Evolutionary conservation across 2,888 invertebrate species (phyloP).

Genomic region (Stenchaetothrips biformis): DNA sequence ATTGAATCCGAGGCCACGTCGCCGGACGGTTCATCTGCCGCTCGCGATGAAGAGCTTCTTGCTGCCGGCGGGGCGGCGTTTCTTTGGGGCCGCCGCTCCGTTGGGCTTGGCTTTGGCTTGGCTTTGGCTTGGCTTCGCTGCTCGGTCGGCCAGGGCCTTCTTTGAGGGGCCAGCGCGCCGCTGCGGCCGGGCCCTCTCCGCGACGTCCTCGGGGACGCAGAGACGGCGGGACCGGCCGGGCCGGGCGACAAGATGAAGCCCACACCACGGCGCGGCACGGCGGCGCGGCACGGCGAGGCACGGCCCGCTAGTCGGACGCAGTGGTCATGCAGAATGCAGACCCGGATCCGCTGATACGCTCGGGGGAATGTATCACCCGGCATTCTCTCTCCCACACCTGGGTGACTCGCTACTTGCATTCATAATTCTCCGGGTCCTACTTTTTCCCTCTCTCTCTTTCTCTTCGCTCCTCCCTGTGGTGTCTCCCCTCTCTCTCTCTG

Average conservation of each 20-base stretch:
- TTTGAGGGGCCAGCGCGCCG: background rate
- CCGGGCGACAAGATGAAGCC: background rate
- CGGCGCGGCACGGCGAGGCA: no score
- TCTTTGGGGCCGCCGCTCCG: no score
- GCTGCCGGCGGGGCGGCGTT: no score
- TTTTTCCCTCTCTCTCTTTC: background rate
- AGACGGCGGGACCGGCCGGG: background rate
- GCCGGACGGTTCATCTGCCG: no score
- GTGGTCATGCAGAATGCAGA: conserved; percentile 6
- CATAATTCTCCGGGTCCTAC: background rate
- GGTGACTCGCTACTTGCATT: background rate
- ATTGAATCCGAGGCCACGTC: no score
- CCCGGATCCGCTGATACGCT: background rate
- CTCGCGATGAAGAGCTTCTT: no score
- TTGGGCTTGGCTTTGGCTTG: no score
- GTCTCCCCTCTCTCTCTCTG: background rate
- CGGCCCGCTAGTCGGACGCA: background rate
- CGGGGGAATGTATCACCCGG: conserved; percentile 11
- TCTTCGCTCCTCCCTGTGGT: background rate
- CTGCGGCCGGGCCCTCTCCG: background rate
- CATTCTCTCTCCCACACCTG: background rate
- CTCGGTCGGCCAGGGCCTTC: no score
- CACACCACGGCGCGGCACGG: background rate
- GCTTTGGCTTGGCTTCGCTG: no score
- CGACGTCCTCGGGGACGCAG: background rate